phyloP scores from a whole-genome alignment of 2,797 vertebrate genomes.

The Anniella stebbinsi region DNA sequence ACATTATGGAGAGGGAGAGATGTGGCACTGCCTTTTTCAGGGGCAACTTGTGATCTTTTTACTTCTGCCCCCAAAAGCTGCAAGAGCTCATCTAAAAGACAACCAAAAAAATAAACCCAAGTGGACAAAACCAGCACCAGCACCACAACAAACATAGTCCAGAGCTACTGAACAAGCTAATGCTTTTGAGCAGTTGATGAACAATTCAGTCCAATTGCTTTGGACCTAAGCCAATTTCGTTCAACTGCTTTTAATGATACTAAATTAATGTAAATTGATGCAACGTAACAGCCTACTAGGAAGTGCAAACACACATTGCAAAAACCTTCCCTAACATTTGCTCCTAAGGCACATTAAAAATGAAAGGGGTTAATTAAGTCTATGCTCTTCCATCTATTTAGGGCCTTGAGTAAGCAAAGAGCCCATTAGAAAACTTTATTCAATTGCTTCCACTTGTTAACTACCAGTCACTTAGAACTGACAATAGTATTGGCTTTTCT shows the following conservation, averaged over 20 bases:
- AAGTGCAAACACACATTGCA: neutral
- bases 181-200: neutral
- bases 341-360: neutral
- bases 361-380: neutral
- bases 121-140: neutral
- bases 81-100: neutral
- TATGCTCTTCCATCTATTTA: neutral
- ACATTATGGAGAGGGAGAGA: neutral
- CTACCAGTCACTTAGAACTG: neutral
- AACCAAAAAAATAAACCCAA: neutral
- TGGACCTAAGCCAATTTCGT: neutral
- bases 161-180: neutral
- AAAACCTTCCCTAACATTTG: neutral
- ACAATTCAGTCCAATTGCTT: neutral
- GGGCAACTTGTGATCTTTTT: neutral
- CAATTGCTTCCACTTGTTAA: neutral
- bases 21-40: neutral
- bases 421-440: neutral
- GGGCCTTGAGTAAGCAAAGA: neutral
- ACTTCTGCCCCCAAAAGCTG: neutral
- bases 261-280: neutral
- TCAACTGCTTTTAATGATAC: neutral
- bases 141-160: neutral
- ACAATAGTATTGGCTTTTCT: neutral
- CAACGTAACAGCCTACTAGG: neutral